These are phyloP conservation scores for Coracias cyanogaster DNA, from an alignment of 2,797 vertebrate genomes.

Conservation along the genomic window DNA sequence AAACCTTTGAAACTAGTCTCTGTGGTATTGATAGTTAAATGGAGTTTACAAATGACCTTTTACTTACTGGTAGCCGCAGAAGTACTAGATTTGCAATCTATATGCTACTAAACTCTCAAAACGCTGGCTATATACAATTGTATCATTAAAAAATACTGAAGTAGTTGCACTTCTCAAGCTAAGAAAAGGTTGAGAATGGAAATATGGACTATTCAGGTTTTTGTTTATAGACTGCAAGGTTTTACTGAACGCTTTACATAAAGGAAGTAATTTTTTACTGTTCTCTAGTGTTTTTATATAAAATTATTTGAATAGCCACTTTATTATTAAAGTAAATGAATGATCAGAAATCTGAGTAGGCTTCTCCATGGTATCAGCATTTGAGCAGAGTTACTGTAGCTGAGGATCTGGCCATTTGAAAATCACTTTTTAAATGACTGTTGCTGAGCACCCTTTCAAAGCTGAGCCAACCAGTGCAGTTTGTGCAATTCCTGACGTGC, in stretches of 20 bases:
- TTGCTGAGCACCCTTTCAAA: not conserved
- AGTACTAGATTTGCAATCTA: not conserved
- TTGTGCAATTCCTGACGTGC: not conserved
- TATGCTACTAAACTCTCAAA: not conserved
- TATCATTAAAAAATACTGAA: not conserved
- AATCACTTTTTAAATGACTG: not conserved
- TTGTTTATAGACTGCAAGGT: not conserved
- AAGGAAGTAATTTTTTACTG: no score
- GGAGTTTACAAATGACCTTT: conserved; percentile 7
- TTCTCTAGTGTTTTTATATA: not conserved
- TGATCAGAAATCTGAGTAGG: not conserved
- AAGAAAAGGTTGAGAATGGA: not conserved
- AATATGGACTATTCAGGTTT: not conserved
- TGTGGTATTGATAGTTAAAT: not conserved
- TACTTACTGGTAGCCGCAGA: not conserved
- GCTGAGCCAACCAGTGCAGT: not conserved
- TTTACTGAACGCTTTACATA: not conserved
- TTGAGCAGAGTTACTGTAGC: not conserved
- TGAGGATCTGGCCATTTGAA: not conserved
- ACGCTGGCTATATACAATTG: not conserved
- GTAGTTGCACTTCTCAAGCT: not conserved
- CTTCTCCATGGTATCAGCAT: not conserved
- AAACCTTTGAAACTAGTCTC: not conserved
- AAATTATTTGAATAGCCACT: not conserved
- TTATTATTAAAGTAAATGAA: not conserved